phyloP scores from a whole-genome alignment of 1,140 invertebrate species.

The Tyrophagus putrescentiae region DNA sequence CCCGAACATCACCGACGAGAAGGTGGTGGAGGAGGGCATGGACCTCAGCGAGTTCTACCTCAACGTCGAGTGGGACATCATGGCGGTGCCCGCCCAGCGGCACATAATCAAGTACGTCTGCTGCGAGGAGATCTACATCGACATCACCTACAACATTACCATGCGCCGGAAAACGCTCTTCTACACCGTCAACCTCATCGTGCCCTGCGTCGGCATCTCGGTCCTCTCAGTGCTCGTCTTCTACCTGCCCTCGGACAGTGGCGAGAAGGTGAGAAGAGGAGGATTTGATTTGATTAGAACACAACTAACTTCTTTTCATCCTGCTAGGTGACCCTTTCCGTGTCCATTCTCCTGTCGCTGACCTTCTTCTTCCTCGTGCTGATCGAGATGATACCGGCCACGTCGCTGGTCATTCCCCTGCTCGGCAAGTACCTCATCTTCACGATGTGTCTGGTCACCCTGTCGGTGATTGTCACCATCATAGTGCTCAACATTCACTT shows the following conservation, averaged over 20 bases:
- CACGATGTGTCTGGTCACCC: conserved; percentile 89
- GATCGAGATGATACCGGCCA: conserved; percentile 95
- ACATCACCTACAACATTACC: conserved; percentile 93
- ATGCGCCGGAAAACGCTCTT: conserved; percentile 88
- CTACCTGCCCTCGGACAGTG: conserved; percentile 92
- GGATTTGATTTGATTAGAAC: background rate
- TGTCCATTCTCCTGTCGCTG: conserved; percentile 86
- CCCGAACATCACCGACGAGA: conserved; percentile 6
- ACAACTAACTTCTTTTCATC: background rate
- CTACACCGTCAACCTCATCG: conserved; percentile 91
- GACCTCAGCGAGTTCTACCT: conserved; percentile 86
- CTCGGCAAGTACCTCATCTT: conserved; percentile 96
- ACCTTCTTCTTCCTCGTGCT: conserved; percentile 98
- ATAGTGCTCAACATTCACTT: conserved; percentile 98
- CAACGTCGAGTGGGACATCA: conserved; percentile 91
- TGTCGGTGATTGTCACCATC: conserved; percentile 73
- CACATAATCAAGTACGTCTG: conserved; percentile 57
- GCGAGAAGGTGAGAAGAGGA: conserved; percentile 78
- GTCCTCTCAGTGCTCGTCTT: conserved; percentile 95
- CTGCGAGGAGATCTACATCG: conserved; percentile 51
- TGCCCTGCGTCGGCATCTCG: conserved; percentile 86
- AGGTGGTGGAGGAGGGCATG: conserved; percentile 38
- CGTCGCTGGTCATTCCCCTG: conserved; percentile 84
- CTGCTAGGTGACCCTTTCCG: conserved; percentile 23
- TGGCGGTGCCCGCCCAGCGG: conserved; percentile 77